Base-by-base conservation (phyloP, 2,888 invertebrate species). In the Diloba caeruleocephala region DNA sequence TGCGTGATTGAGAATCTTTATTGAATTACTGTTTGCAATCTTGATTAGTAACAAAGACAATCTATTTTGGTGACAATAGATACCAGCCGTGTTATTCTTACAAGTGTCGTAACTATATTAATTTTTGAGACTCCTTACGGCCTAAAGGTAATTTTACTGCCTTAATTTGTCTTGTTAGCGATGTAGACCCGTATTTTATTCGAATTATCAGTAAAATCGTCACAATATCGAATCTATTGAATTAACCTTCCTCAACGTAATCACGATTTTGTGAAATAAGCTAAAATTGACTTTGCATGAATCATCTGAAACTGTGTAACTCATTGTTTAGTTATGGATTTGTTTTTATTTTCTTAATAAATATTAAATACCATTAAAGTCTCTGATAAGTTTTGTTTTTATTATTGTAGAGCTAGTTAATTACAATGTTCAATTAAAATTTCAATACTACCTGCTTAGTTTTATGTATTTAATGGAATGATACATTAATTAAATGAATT, bases 1-100 rank as follows among this genome's bases (percentile, higher is more conserved):
- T 71, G 63, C 60, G 54, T 76, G 73, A 76, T 74, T 72, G 62
- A 60, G 50, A 52, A 62, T 68, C 63, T 62, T 52, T 45, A 41
- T 44, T 26, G 41, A 48, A 56, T 59, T 62, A 51, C 62, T 57
- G 51, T 58, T 56, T 51, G 48, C 29, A 44, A 19, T 55, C 28
- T 13, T 53, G 21, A 55, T 37, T 58, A 14, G 32, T 58, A 59
- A 29, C 55, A 59, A 32, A 59, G 45, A 54, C 43, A 46, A 54
- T 50, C 34, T 51, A 55, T 55, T 54, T 61, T 41, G 63, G 36
- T 58, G 50, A 56, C 38, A 43, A 41, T 29, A 43, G 44, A 63
- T 37, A 44, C 28, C 37, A 36, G 48, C 43, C 44, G 67, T 56
- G 64, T 44, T 53, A 52, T 51, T 38, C 56, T 38, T 42, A 53